Percentiles rank a stretch among this genome's conserved stretches.
phyloP scores from a whole-genome alignment of 2,888 invertebrate species.

The Torymus tubicola region DNA sequence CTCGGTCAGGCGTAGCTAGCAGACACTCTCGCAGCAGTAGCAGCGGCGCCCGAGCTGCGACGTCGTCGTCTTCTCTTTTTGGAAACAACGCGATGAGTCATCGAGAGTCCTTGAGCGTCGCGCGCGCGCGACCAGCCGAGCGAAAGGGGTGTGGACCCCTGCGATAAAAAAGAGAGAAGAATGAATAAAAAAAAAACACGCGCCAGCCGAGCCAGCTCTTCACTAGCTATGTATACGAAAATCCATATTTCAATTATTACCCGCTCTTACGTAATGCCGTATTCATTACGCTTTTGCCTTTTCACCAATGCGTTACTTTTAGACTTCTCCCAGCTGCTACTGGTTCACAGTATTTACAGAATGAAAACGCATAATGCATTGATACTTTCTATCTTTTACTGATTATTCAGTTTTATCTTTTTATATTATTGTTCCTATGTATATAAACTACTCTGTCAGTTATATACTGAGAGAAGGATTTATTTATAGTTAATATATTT shows the following conservation, averaged over 20 bases:
- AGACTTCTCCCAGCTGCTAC: not conserved
- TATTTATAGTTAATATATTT: too few species aligned
- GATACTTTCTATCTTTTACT: too few species aligned
- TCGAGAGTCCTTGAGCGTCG: constrained; percentile 50
- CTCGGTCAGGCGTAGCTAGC: constrained; percentile 2
- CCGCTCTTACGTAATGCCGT: constrained; percentile 11
- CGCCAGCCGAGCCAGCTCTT: not conserved
- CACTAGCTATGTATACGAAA: constrained; percentile 34
- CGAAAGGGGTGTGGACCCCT: constrained; percentile 50
- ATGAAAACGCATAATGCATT: too few species aligned
- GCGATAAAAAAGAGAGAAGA: constrained; percentile 11
- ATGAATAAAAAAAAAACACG: constrained; percentile 26
- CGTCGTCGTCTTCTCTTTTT: constrained; percentile 51
- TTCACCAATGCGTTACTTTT: constrained; percentile 7
- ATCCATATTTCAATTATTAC: constrained; percentile 51
- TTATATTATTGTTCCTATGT: too few species aligned
- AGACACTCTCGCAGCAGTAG: constrained; percentile 21
- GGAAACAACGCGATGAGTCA: constrained; percentile 58
- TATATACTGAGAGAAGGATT: too few species aligned
- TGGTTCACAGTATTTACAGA: too few species aligned
- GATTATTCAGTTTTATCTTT: too few species aligned
- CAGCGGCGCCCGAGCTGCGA: constrained; percentile 9
- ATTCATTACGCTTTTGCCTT: constrained; percentile 12
- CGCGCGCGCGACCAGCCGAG: constrained; percentile 2
- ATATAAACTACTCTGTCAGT: too few species aligned